phyloP scores from a whole-genome alignment of 2,113 vertebrate genomes.

The Halcyon malimbica region DNA sequence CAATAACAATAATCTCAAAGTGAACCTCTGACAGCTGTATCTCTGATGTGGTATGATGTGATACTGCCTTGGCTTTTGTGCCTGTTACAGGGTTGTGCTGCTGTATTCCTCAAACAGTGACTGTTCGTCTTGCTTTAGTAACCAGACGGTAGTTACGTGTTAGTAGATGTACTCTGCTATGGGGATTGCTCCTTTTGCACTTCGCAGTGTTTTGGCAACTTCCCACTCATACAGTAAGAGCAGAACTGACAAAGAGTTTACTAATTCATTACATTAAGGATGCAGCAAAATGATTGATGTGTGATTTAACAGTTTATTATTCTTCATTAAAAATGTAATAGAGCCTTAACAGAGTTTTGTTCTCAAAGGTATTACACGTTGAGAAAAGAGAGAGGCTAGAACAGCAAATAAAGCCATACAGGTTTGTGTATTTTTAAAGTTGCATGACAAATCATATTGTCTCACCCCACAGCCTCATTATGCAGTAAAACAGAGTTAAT shows the following conservation, averaged over 20 bases:
- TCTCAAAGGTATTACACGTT: not conserved
- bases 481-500: not conserved
- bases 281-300: slow-evolving; percentile 44
- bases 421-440: slow-evolving; percentile 11
- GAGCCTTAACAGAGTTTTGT: slow-evolving; percentile 22
- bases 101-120: not conserved
- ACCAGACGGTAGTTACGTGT: not conserved
- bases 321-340: slow-evolving; percentile 64
- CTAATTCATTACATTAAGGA: slow-evolving; percentile 15
- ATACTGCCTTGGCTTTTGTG: not conserved
- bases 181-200: not conserved
- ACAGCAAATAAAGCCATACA: not conserved
- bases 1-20: not conserved
- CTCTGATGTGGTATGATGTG: not conserved
- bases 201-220: not conserved
- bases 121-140: not conserved
- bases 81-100: not conserved
- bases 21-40: not conserved
- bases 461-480: not conserved
- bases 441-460: not conserved
- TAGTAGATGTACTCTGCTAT: not conserved
- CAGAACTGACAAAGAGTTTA: not conserved
- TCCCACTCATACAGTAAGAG: not conserved
- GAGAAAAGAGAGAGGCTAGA: not conserved
- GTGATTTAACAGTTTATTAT: slow-evolving; percentile 57